phyloP scores from a whole-genome alignment of 2,113 vertebrate genomes.

The Myotis davidii region DNA sequence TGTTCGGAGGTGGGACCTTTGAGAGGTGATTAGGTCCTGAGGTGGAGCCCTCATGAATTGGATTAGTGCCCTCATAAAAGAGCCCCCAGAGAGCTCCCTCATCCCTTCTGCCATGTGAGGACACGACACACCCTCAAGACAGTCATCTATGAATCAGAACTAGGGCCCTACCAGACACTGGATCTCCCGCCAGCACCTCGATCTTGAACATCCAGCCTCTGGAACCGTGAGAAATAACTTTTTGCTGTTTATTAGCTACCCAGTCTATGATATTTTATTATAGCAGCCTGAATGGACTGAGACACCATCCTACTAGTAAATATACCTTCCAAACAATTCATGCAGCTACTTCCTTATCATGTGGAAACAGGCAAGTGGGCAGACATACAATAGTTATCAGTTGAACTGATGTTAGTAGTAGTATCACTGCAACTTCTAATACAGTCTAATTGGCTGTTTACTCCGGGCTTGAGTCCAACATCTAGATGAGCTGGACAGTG shows the following conservation, averaged over 20 bases:
- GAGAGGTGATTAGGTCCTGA: not conserved
- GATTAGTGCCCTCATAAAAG: not conserved
- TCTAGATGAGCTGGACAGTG: not conserved
- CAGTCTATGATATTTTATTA: not conserved
- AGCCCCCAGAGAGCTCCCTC: not conserved
- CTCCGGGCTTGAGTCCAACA: not conserved
- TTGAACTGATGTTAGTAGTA: not conserved
- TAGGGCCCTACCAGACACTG: not conserved
- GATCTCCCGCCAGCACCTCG: not conserved
- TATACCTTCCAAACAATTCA: not conserved
- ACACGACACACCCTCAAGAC: not conserved
- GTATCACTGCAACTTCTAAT: not conserved
- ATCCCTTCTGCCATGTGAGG: not conserved
- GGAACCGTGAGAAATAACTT: not conserved
- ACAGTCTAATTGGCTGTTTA: not conserved
- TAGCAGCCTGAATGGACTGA: not conserved
- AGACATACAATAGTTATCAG: not conserved
- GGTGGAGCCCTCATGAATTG: not conserved
- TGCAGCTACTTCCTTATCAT: not conserved
- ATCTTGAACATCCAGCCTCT: not conserved
- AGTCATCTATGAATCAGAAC: not conserved
- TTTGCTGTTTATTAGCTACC: not conserved
- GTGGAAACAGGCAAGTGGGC: not conserved
- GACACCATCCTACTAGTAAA: not conserved
- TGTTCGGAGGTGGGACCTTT: not conserved